A percentile compares a stretch with the other conserved stretches of the same genome.
These are phyloP conservation scores for Myopa tessellatipennis DNA, from an alignment of 2,888 invertebrate species.

Conservation along the genomic window DNA sequence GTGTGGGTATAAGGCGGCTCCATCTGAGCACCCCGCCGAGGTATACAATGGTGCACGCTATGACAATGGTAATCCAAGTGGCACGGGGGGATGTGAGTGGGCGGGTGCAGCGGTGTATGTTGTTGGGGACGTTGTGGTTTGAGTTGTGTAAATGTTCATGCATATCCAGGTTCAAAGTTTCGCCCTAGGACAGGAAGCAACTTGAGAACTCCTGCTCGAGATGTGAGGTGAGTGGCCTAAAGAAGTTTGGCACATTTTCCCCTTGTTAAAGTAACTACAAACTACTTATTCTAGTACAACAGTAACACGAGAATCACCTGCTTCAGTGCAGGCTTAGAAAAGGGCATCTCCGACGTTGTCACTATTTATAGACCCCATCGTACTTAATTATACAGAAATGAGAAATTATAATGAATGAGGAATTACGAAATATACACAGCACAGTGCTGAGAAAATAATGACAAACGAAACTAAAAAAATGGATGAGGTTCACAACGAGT, in stretches of 20 bases:
- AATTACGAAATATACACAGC: slow-evolving; percentile 28
- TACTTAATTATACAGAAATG: no score
- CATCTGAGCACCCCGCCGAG: slow-evolving; percentile 6
- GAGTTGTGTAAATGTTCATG: background rate
- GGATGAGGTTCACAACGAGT: background rate
- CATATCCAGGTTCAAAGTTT: background rate
- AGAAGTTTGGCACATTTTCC: no score
- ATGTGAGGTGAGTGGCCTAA: no score
- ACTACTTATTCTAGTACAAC: no score
- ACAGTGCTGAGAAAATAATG: background rate
- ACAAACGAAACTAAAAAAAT: background rate
- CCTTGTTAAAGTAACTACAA: no score
- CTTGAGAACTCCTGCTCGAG: no score
- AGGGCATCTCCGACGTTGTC: no score
- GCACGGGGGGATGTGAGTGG: background rate
- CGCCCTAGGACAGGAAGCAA: background rate
- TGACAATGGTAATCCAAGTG: slow-evolving; percentile 67
- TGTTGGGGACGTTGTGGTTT: no score
- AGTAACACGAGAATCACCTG: no score
- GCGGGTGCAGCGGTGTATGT: background rate
- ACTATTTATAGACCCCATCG: no score
- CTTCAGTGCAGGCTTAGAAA: no score
- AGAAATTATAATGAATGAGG: no score
- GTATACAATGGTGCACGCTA: slow-evolving; percentile 49
- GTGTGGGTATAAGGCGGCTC: background rate